Percentiles rank a stretch among this genome's conserved stretches.
Conservation (phyloP, 2,888 invertebrate species). For the Acrobasis repandana region DNA sequence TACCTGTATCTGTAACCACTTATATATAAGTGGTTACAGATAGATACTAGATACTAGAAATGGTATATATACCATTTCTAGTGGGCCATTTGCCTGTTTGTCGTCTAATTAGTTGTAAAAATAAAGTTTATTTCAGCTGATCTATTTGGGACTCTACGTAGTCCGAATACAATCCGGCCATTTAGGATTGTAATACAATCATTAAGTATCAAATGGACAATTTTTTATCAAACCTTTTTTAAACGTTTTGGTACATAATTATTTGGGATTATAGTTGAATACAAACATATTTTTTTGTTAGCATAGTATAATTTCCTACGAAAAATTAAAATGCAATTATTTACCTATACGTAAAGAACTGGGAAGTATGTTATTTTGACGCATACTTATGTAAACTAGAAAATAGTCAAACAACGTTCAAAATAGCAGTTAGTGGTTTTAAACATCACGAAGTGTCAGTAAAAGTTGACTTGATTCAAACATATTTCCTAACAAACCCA, state of each 20-base stretch:
- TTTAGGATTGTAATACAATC: not conserved
- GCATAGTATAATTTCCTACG: not conserved
- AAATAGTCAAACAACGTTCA: no score
- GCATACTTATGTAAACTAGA: not conserved
- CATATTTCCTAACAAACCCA: no score
- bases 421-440: no score
- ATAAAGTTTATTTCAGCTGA: not conserved
- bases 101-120: no score
- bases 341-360: conserved; percentile 2
- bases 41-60: no score
- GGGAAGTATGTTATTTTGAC: not conserved
- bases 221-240: not conserved
- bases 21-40: no score
- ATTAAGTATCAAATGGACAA: not conserved
- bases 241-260: not conserved
- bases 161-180: not conserved
- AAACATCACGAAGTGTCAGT: no score
- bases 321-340: not conserved
- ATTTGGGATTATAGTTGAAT: not conserved
- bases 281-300: not conserved
- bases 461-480: no score
- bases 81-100: no score
- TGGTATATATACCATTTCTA: no score
- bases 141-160: not conserved
- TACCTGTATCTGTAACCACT: no score